These are phyloP conservation scores for Anoplophora glabripennis DNA, from an alignment of 1,140 invertebrate species.

Conservation along the genomic window DNA sequence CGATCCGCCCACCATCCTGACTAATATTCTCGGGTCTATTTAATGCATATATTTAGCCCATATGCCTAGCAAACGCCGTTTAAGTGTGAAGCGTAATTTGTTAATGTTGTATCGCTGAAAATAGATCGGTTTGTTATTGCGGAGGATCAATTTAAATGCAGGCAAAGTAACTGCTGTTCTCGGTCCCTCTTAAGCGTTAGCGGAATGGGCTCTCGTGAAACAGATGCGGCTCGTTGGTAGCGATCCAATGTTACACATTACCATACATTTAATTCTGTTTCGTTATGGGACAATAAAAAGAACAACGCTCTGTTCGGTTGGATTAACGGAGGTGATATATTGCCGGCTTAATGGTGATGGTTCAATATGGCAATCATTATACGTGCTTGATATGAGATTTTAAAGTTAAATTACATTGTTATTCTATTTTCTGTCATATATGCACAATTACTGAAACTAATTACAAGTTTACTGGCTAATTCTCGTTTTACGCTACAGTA, in stretches of 20 bases:
- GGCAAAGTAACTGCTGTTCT: conserved; percentile 16
- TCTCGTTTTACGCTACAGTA: too few species aligned
- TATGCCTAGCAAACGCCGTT: conserved; percentile 39
- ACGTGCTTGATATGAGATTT: too few species aligned
- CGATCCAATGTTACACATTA: conserved; percentile 38
- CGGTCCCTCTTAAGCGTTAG: conserved; percentile 25
- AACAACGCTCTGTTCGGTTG: background rate
- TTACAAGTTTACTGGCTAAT: too few species aligned
- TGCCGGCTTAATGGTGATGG: background rate
- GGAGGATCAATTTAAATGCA: conserved; percentile 37
- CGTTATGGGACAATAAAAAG: conserved; percentile 19
- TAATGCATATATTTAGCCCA: conserved; percentile 45
- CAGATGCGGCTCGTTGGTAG: conserved; percentile 33
- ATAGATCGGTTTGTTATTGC: conserved; percentile 45
- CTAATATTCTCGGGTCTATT: conserved; percentile 40
- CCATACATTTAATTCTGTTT: conserved; percentile 23
- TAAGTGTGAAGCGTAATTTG: conserved; percentile 46
- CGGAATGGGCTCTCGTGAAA: conserved; percentile 29
- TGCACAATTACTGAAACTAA: too few species aligned
- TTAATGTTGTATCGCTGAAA: conserved; percentile 38
- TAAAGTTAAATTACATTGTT: too few species aligned
- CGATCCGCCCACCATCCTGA: conserved; percentile 37
- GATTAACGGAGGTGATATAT: conserved; percentile 4
- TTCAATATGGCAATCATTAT: too few species aligned
- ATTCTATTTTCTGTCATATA: too few species aligned